phyloP scores from a whole-genome alignment of 2,888 invertebrate genomes.

The Mesorhabditis belari region DNA sequence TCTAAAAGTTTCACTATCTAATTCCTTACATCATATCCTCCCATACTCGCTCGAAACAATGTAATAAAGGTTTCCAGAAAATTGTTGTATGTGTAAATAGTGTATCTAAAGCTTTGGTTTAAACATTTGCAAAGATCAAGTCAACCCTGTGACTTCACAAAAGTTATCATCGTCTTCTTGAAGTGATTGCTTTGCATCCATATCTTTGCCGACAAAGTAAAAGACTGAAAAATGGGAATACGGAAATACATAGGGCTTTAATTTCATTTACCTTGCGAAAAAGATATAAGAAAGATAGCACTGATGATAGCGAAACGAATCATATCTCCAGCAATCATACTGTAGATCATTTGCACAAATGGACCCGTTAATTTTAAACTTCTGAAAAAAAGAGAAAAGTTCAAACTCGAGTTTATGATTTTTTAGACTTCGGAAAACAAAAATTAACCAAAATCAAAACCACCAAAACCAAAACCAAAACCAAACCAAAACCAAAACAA shows the following conservation, averaged over 20 bases:
- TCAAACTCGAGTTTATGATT: not conserved
- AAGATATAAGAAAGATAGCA: conserved; percentile 83
- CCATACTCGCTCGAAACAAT: conserved; percentile 89
- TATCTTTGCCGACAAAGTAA: conserved; percentile 78
- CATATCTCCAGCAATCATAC: conserved; percentile 98
- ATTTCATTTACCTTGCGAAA: conserved; percentile 73
- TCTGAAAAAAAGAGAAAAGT: conserved; percentile 15
- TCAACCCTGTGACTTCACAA: conserved; percentile 23
- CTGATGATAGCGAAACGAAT: conserved; percentile 96
- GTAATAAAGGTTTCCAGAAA: conserved; percentile 94
- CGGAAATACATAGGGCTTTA: too few relatives aligned
- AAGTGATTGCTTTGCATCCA: conserved; percentile 47
- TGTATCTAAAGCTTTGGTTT: conserved; percentile 53
- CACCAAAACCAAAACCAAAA: too few relatives aligned
- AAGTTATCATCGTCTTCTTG: conserved; percentile 29
- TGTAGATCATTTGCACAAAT: conserved; percentile 98
- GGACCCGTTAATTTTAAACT: conserved; percentile 74
- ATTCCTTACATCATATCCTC: conserved; percentile 91
- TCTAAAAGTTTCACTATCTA: too few relatives aligned
- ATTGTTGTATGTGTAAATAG: conserved; percentile 60
- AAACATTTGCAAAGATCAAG: not conserved
- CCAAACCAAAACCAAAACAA: too few relatives aligned
- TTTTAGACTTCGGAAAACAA: too few relatives aligned
- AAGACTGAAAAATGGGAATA: conserved; percentile 58
- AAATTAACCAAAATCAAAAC: too few relatives aligned